A percentile compares a stretch with the other conserved stretches of the same genome.
Conservation (phyloP, 2,113 vertebrate species). For the Pelecanoides urinatrix region DNA sequence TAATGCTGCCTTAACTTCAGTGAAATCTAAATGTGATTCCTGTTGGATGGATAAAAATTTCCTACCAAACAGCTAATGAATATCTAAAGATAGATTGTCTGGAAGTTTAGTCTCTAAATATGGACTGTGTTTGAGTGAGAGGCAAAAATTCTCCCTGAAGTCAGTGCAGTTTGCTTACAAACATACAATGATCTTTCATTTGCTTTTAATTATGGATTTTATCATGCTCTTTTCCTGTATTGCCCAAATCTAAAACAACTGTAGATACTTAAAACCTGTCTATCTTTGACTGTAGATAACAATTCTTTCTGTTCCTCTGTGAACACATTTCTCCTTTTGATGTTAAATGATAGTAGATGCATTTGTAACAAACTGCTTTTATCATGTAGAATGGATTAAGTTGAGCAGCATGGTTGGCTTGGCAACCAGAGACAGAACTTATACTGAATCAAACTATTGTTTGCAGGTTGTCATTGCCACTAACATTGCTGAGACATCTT, state of each 20-base stretch:
- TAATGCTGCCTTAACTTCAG: not conserved
- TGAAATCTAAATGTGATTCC: not conserved
- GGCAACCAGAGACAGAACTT: not conserved
- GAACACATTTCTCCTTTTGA: not conserved
- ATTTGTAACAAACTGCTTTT: fast-evolving
- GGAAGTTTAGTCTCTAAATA: not conserved
- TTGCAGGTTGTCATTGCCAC: constrained; percentile 94
- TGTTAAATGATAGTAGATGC: not conserved
- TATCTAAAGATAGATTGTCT: not conserved
- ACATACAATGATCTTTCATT: not conserved
- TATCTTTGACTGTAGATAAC: not conserved
- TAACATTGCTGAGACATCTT: constrained; percentile 95
- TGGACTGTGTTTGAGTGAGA: not conserved
- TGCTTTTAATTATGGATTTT: not conserved
- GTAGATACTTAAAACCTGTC: not conserved
- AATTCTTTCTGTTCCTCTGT: not conserved
- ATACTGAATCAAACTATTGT: not conserved
- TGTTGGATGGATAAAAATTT: not conserved
- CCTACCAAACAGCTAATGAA: not conserved
- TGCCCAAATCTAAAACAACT: not conserved
- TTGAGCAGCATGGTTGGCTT: not conserved
- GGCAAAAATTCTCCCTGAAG: not conserved
- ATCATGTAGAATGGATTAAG: fast-evolving
- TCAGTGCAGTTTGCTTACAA: not conserved
- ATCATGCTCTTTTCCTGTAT: not conserved